Percentiles rank a stretch among this genome's conserved stretches.
Conservation (phyloP, 1,140 invertebrate species). For the Melanaphis sacchari region DNA sequence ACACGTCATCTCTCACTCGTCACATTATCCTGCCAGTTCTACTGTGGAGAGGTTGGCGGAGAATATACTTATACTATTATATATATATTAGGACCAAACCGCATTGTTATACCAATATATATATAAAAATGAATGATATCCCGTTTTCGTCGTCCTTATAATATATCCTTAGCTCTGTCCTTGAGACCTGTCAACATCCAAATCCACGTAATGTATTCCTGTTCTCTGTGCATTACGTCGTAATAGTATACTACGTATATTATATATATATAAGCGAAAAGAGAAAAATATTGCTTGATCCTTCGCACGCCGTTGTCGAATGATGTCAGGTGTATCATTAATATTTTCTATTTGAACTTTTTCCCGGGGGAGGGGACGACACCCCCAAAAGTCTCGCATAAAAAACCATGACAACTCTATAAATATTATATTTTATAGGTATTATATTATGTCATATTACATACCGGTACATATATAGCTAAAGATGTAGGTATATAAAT, state of each 20-base stretch:
- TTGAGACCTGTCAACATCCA: not conserved
- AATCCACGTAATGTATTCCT: slow-evolving; percentile 11
- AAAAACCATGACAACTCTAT: not conserved
- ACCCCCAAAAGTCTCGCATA: not conserved
- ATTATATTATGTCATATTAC: not conserved
- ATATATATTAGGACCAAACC: not conserved
- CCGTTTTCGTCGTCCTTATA: not conserved
- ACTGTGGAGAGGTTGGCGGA: not conserved
- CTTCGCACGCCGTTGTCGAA: not conserved
- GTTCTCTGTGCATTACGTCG: not conserved
- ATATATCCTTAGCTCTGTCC: not conserved
- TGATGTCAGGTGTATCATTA: not conserved
- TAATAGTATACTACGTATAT: no score
- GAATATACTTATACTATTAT: not conserved
- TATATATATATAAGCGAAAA: not conserved
- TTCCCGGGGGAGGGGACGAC: not conserved
- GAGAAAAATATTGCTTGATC: not conserved
- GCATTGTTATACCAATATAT: not conserved
- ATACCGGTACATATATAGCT: not conserved
- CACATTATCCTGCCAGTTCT: not conserved
- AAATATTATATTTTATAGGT: not conserved
- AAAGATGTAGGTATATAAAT: not conserved
- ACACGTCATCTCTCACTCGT: not conserved
- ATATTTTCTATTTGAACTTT: slow-evolving; percentile 6
- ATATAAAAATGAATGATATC: not conserved